Evolutionary conservation across 2,797 vertebrate species (phyloP).

Genomic region (Pangasius djambal): DNA sequence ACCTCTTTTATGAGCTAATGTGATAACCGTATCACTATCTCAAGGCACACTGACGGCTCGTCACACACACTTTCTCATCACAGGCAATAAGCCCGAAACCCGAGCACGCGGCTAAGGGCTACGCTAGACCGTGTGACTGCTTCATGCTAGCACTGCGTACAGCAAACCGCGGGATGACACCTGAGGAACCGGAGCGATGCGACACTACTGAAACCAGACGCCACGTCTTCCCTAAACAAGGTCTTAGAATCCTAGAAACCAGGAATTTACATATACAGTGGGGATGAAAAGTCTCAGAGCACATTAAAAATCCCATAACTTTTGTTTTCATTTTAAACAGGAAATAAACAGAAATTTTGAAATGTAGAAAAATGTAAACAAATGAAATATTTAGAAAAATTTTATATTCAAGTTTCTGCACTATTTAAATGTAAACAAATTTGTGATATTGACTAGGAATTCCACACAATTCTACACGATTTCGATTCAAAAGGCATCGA

Average conservation of each 20-base stretch:
- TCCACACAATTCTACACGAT: not conserved
- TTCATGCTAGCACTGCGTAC: not conserved
- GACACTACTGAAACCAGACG: not conserved
- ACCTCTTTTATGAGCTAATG: constrained; percentile 64
- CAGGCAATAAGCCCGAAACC: constrained; percentile 62
- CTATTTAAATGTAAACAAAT: not conserved
- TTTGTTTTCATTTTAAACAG: not conserved
- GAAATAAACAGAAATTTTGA: not conserved
- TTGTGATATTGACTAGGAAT: not conserved
- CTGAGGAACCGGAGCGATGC: not conserved
- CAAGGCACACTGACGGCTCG: constrained; percentile 62
- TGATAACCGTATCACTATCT: constrained; percentile 57
- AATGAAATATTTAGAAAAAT: not conserved
- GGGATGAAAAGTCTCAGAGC: not conserved
- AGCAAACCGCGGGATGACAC: not conserved
- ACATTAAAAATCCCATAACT: not conserved
- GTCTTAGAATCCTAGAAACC: not conserved
- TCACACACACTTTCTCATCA: constrained; percentile 74
- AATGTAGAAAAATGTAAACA: not conserved
- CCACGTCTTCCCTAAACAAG: not conserved
- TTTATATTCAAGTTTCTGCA: not conserved
- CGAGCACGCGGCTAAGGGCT: constrained; percentile 57
- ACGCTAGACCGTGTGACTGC: not conserved
- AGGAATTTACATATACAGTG: not conserved
- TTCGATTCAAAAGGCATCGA: not conserved